Evolutionary conservation across 2,113 vertebrate genomes (phyloP), one percentile per base, ranked within the genome.

Genomic region (Solea senegalensis): DNA sequence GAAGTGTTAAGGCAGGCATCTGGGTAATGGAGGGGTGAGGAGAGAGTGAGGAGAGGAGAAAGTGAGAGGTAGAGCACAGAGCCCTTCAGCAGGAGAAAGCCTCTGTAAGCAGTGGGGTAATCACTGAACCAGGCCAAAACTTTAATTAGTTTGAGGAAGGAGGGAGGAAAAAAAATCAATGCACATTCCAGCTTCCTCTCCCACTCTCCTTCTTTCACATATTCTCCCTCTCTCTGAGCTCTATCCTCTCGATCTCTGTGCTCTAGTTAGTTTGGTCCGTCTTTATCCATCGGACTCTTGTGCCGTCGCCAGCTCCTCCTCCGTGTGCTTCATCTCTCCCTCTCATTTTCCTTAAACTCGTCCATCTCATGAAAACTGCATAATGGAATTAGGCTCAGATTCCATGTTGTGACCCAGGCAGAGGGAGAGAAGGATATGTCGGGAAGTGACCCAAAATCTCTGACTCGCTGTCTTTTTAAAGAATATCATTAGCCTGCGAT

Each of bases 121-220:
- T 92, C 90, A 92, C 88, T 92, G 91, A 92, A 91, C 87, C 91
- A 90, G 89, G 89, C 90, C 82, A 91, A 90, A 92, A 91, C 90
- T 92, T 91, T 92, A 92, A 92, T 92, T 92, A 92, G 91, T 92
- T 91, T 89, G 84, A 90, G 88, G 81, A 90, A 86, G 80, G 85
- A 84, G 84, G 81, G 78, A 78, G 80, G 81, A 53, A 64, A 74
- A 82, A 81, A 85, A 91, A 92, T 92, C 91, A 86, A 92, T 91
- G 82, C 81, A 83, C 81, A 86, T 87, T 89, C 76, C 88, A 86
- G 88, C 88, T 82, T 80, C 82, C 73, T 85, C 81, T 66, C 63
- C 78, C 70, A 65, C 41, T 72, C 82, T 68, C 66, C 64, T 45
- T 44, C 60, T 41, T 65, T 63, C 83, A 78, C 80, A 65, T 62